phyloP scores from a whole-genome alignment of 2,888 invertebrate genomes.

The Dolomedes plantarius region DNA sequence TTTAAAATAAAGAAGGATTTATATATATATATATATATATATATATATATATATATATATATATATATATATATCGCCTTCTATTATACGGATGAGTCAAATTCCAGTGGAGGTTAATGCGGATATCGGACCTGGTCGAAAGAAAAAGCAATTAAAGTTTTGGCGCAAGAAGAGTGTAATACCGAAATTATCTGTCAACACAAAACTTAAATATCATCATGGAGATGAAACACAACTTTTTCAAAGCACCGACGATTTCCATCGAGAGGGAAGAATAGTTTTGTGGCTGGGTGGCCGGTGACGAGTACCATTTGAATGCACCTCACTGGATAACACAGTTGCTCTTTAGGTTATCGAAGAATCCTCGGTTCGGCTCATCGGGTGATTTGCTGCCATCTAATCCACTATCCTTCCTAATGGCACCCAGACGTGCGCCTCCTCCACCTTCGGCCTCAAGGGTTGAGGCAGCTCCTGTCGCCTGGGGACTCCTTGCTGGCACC shows the following conservation, averaged over 20 bases:
- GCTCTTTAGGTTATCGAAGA: conserved; percentile 55
- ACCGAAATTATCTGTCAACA: too few species aligned
- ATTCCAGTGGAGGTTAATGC: too few species aligned
- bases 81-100: too few species aligned
- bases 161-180: too few species aligned
- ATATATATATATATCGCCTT: too few species aligned
- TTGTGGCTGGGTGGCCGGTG: conserved; percentile 20
- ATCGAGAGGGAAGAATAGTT: conserved; percentile 25
- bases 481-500: conserved; percentile 43
- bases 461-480: conserved; percentile 23
- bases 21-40: too few species aligned
- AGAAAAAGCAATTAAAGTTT: too few species aligned
- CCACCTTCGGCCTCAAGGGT: conserved; percentile 28
- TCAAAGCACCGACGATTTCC: conserved; percentile 64
- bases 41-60: too few species aligned
- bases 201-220: too few species aligned
- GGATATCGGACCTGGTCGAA: too few species aligned
- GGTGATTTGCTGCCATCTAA: conserved; percentile 44
- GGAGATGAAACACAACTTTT: conserved; percentile 15
- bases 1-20: too few species aligned
- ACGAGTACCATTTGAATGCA: conserved; percentile 5
- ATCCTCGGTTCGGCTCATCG: conserved; percentile 34
- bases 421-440: conserved; percentile 20
- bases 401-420: conserved; percentile 60
- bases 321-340: conserved; percentile 66